These are phyloP conservation scores for Myodes glareolus DNA, from an alignment of 2,113 vertebrate genomes.

Conservation along the genomic window DNA sequence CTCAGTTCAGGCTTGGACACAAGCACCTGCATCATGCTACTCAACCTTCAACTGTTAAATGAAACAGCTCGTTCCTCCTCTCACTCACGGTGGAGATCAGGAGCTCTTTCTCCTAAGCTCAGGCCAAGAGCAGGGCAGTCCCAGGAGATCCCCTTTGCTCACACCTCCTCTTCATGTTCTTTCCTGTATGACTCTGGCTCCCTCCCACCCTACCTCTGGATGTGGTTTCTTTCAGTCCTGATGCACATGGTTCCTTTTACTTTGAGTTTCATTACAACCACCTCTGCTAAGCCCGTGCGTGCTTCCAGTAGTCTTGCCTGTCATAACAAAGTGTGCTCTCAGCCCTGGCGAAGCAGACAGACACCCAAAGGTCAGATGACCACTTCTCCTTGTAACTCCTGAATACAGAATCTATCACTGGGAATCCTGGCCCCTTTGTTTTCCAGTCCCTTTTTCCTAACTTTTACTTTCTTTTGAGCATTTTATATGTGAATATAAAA, in stretches of 20 bases:
- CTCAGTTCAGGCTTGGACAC: background rate
- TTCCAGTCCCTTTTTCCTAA: background rate
- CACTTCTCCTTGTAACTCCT: background rate
- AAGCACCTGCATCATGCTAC: background rate
- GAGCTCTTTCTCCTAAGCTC: background rate
- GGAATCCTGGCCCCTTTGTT: background rate
- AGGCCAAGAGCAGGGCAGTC: background rate
- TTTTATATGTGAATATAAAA: background rate
- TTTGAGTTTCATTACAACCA: background rate
- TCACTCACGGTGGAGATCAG: background rate
- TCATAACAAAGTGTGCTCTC: background rate
- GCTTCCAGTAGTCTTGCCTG: background rate
- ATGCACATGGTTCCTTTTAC: background rate
- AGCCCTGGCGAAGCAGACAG: background rate
- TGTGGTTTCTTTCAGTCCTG: background rate
- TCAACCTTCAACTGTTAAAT: background rate
- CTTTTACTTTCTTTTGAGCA: background rate
- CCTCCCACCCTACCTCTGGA: background rate
- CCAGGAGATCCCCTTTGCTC: background rate
- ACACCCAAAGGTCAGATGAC: background rate
- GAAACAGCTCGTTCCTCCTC: background rate
- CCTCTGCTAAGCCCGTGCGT: background rate
- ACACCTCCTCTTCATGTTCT: background rate
- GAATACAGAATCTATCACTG: background rate
- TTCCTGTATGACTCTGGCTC: background rate